Evolutionary conservation across 2,888 invertebrate genomes (phyloP).

Genomic region (Melangyna quadrimaculata): DNA sequence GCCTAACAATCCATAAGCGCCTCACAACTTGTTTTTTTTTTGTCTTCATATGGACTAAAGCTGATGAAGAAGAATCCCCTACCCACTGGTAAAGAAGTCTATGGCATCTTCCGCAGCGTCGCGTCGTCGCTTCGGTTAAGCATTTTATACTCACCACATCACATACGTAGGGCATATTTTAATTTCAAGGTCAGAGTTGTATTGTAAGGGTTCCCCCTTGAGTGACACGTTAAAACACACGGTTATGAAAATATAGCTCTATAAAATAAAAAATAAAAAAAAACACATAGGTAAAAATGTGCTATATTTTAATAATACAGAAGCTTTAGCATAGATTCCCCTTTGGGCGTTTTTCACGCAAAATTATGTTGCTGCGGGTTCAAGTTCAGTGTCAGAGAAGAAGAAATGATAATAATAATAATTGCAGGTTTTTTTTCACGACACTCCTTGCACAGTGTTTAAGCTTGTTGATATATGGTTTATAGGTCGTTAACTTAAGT

Average conservation of each 20-base stretch:
- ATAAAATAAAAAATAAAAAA: not conserved
- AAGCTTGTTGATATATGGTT: not conserved
- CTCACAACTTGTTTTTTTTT: conserved; percentile 1
- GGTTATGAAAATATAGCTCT: conserved; percentile 6
- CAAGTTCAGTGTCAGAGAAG: conserved; percentile 45
- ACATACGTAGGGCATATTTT: not conserved
- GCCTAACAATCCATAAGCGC: conserved; percentile 4
- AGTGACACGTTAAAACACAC: not conserved
- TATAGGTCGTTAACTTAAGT: conserved; percentile 36
- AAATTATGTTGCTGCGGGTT: conserved; percentile 8
- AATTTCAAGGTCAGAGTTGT: conserved; percentile 21
- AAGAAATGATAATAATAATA: conserved; percentile 8
- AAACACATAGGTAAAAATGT: not conserved
- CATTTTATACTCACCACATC: not conserved
- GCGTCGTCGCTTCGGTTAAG: not conserved
- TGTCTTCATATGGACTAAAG: not conserved
- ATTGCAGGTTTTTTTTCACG: conserved; percentile 8
- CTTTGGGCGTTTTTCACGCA: conserved; percentile 14
- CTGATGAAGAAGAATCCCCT: conserved; percentile 3
- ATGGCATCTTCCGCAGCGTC: not conserved
- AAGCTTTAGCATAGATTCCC: not conserved
- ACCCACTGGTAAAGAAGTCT: not conserved
- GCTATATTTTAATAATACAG: not conserved
- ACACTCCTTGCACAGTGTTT: not conserved
- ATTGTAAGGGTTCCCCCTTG: not conserved